Percentiles rank a stretch among this genome's conserved stretches.
Conservation (phyloP, 2,113 vertebrate genomes). For the Apodemus sylvaticus region DNA sequence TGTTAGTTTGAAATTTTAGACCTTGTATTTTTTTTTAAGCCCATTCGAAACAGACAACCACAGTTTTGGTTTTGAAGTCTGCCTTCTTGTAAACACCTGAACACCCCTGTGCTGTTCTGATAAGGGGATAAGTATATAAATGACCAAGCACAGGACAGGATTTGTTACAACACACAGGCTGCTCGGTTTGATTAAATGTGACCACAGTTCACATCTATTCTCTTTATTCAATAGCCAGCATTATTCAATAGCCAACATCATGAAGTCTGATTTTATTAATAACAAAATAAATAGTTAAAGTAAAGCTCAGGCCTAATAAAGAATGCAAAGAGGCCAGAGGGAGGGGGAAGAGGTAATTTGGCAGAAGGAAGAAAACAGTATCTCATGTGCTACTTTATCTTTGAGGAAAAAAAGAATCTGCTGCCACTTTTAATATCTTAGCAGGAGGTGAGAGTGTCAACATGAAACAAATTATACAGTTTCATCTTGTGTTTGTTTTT, state of each 20-base stretch:
- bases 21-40: background rate
- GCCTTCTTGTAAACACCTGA: background rate
- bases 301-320: background rate
- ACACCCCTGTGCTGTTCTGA: background rate
- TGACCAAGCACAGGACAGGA: background rate
- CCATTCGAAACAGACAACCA: background rate
- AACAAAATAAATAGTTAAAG: background rate
- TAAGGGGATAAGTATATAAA: background rate
- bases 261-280: background rate
- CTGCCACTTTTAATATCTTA: conserved; percentile 46
- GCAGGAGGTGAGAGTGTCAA: conserved; percentile 60
- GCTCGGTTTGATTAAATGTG: background rate
- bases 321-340: background rate
- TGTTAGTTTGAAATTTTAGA: too few species aligned
- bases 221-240: background rate
- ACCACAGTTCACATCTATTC: background rate
- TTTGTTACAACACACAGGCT: background rate
- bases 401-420: background rate
- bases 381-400: conserved; percentile 25
- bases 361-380: conserved; percentile 28
- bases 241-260: background rate
- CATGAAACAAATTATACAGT: conserved; percentile 57
- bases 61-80: background rate
- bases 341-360: conserved; percentile 34
- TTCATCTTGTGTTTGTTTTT: conserved; percentile 58